Evolutionary conservation across 2,113 vertebrate species (phyloP).

Genomic region (Pungitius pungitius): DNA sequence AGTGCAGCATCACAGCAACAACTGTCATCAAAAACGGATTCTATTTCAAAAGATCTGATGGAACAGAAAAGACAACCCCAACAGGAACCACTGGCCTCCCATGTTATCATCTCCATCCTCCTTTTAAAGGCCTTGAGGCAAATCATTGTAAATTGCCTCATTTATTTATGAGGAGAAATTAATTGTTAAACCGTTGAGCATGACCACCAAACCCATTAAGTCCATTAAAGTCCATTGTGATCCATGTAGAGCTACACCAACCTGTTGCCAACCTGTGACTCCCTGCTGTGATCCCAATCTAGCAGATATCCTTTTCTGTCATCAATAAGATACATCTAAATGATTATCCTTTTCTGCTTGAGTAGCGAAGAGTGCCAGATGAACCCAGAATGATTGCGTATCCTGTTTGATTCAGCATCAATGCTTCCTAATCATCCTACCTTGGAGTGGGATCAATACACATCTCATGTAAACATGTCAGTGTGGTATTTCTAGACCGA

Average conservation of each 20-base stretch:
- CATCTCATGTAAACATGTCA: constrained; percentile 46
- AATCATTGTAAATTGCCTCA: background rate
- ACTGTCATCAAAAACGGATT: background rate
- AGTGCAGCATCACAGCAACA: background rate
- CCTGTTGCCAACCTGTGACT: constrained; percentile 19
- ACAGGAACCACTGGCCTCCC: background rate
- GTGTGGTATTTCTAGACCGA: constrained; percentile 50
- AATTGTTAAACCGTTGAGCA: background rate
- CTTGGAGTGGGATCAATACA: constrained; percentile 50
- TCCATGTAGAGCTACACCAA: constrained; percentile 8
- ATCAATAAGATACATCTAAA: constrained; percentile 22
- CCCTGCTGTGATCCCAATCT: constrained; percentile 17
- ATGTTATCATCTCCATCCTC: background rate
- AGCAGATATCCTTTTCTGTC: background rate
- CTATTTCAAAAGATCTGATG: background rate
- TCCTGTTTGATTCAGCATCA: constrained; percentile 33
- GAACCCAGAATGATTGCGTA: constrained; percentile 1
- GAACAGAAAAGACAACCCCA: background rate
- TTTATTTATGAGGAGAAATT: background rate
- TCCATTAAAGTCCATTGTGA: constrained; percentile 9
- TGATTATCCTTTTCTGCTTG: background rate
- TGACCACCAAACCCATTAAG: constrained; percentile 4
- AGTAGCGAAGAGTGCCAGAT: constrained; percentile 2
- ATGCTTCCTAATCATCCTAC: constrained; percentile 47
- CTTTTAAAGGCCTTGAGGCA: background rate